Evolutionary conservation across 2,113 vertebrate species (phyloP).

Genomic region (Oryzias celebensis): DNA sequence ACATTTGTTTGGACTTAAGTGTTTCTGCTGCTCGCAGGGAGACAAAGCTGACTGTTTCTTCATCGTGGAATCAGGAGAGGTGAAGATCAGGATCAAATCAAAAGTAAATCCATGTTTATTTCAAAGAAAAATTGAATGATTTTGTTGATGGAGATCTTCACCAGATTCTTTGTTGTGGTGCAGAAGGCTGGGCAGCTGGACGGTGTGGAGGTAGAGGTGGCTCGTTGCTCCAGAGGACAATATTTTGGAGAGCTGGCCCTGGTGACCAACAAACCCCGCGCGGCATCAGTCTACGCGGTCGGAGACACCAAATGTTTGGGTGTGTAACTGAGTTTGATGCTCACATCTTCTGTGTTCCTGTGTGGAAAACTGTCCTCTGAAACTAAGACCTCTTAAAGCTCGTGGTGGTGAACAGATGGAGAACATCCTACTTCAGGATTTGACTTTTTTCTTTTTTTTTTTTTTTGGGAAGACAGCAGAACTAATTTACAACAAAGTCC

Average conservation of each 20-base stretch:
- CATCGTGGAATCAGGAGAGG: slow-evolving; percentile 92
- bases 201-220: slow-evolving; percentile 88
- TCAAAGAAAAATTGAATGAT: no score
- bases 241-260: slow-evolving; percentile 96
- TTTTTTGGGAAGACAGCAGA: no score
- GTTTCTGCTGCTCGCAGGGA: slow-evolving; percentile 74
- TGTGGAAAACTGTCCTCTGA: no score
- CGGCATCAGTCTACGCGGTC: slow-evolving; percentile 91
- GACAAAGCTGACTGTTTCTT: slow-evolving; percentile 93
- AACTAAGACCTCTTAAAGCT: no score
- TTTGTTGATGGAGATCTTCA: no score
- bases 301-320: slow-evolving; percentile 93
- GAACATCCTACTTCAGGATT: no score
- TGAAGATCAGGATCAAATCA: slow-evolving; percentile 85
- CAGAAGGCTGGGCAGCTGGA: slow-evolving; percentile 76
- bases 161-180: no score
- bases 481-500: no score
- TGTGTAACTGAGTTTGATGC: slow-evolving; percentile 52
- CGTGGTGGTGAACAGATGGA: no score
- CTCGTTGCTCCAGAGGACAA: slow-evolving; percentile 87
- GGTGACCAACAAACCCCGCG: slow-evolving; percentile 94
- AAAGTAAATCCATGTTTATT: slow-evolving; percentile 52
- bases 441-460: no score
- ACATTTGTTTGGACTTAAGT: not conserved
- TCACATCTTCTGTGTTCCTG: not conserved